Base-by-base conservation (phyloP, 2,888 invertebrate genomes). In the Apantesis nais region DNA sequence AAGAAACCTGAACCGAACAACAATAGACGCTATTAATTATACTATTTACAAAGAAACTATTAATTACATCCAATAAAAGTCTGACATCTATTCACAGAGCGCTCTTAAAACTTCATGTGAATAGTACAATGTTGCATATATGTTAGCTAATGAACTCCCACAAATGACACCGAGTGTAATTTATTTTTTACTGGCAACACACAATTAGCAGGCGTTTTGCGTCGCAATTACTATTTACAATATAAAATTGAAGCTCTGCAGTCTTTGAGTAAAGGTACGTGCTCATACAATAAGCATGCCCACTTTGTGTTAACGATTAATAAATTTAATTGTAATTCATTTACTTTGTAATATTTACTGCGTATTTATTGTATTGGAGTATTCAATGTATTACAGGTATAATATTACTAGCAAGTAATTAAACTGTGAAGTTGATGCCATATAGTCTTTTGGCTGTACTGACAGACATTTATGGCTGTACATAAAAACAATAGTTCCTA, bases 141-240 rank as follows among this genome's bases (percentile, higher is more conserved):
- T 72, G 37, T 74, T 71, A 70, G 70, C 70, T 75, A 72, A 74
- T 72, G 76, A 73, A 76, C 78, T 79, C 78, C 81, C 79, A 81
- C 78, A 81, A 85, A 86, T 88, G 87, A 88, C 87, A 88, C 82
- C 76, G 75, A 69, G 70, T 81, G 80, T 86, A 86, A 87, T 86
- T 88, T 81, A 85, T 80, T 83, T 82, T 85, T 87, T 86, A 88
- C 85, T 77, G 85, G 83, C 82, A 76, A 68, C 82, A 77, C 74
- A 83, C 81, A 86, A 88, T 89, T 86, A 89, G 79, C 75, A 73
- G 79, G 80, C 80, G 75, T 85, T 85, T 81, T 78, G 67, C 78
- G 71, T 75, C 74, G 78, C 82, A 82, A 85, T 87, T 83, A 86
- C 84, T 82, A 79, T 86, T 88, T 88, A 88, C 86, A 86, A 85